Evolutionary conservation across 1,140 invertebrate genomes (phyloP), one percentile per base, ranked within the genome.

Genomic region (Ceratina japonica): DNA sequence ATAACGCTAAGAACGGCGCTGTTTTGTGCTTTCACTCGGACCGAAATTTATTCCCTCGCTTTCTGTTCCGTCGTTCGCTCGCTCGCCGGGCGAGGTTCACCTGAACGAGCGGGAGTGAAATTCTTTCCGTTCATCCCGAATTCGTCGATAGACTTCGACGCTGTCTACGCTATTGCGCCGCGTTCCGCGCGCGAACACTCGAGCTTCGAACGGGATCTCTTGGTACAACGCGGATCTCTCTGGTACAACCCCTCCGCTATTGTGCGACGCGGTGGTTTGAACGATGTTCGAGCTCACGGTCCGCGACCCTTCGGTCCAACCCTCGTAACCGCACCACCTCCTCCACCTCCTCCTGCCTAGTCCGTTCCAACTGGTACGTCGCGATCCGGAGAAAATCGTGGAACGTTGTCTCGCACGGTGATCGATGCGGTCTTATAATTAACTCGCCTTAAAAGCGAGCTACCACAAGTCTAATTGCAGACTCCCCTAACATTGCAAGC

Each of bases 291-390:
- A 80, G 54, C 81, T 82, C 73, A 64, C 75, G 76, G 79, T 20
- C 71, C 80, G 82, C 85, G 81, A 86, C 84, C 84, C 84, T 84
- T 61, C 59, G 69, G 59, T 76, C 82, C 80, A 82, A 87, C 85
- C 82, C 86, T 83, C 78, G 77, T 64, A 73, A 85, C 83, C 83
- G 68, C 80, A 76, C 37, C 80, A 76, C 37, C 37, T 44, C 37
- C 68, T 75, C 66, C 79, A 72, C 80, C 4, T 61, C 73, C 4
- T 61, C 73, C 37, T 7, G 3, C 10, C 37, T 44, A 44, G 37
- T 52, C 68, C 70, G 54, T 83, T 82, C 75, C 63, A 71, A 71
- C 75, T 65, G 76, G 71, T 61, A 71, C 61, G 65, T 64, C 65
- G 61, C 81, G 69, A 79, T 59, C 61, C 66, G 24, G 65, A 73